Percentiles rank a stretch among this genome's conserved stretches.
Conservation (phyloP, 2,888 invertebrate species). For the Synanthedon tipuliformis region DNA sequence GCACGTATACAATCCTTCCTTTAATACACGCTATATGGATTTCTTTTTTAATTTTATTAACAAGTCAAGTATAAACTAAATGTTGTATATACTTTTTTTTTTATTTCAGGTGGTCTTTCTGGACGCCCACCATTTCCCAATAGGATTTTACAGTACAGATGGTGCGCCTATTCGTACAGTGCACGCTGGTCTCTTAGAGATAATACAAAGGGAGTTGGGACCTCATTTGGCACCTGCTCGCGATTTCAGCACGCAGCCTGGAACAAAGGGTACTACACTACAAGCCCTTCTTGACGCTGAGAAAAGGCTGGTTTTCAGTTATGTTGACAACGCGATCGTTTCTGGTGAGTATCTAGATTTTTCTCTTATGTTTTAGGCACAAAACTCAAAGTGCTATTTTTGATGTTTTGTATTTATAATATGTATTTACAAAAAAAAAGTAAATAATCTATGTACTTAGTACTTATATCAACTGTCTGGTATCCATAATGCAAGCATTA, state of each 20-base stretch:
- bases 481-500: no score
- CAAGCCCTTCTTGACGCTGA: constrained; percentile 54
- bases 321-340: constrained; percentile 61
- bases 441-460: no score
- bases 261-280: constrained; percentile 54
- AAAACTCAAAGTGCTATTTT: no score
- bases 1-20: background rate
- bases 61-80: no score
- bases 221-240: constrained; percentile 61
- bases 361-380: no score
- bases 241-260: constrained; percentile 43
- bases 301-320: constrained; percentile 66
- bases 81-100: background rate
- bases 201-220: constrained; percentile 68
- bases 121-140: constrained; percentile 86
- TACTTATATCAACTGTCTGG: no score
- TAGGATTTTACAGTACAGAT: constrained; percentile 67
- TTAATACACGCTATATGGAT: background rate
- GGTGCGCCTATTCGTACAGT: constrained; percentile 54
- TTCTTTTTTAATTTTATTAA: background rate
- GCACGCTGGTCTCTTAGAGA: constrained; percentile 66
- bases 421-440: no score
- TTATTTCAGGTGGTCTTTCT: constrained; percentile 73
- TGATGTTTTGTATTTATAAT: no score
- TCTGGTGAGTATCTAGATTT: constrained; percentile 24